A percentile compares a stretch with the other conserved stretches of the same genome.
These are phyloP conservation scores for Ctena decussata DNA, from an alignment of 2,888 invertebrate genomes.

Conservation along the genomic window DNA sequence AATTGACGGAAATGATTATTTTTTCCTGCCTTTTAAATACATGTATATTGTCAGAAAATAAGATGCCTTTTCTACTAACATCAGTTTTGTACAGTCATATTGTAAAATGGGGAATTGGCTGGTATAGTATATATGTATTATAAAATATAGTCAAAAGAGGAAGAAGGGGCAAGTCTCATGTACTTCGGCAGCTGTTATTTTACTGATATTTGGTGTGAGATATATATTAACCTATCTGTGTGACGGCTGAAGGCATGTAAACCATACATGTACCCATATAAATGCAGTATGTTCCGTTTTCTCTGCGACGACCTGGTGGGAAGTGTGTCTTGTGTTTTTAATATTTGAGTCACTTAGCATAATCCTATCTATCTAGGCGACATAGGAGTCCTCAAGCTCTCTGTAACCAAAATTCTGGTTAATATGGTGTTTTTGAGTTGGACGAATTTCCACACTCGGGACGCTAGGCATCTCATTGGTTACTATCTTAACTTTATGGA, in stretches of 20 bases:
- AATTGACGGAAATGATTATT: background rate
- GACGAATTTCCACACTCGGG: background rate
- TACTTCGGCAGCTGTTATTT: background rate
- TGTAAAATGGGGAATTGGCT: no score
- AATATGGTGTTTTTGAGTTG: background rate
- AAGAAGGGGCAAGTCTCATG: no score
- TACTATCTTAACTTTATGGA: background rate
- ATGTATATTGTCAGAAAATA: background rate
- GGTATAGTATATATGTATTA: no score
- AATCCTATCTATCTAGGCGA: slow-evolving; percentile 12
- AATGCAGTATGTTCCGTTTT: background rate
- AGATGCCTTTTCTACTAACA: background rate
- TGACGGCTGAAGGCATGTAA: background rate
- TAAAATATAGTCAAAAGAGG: no score
- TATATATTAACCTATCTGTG: background rate
- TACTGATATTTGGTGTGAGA: background rate
- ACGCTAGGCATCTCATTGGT: background rate
- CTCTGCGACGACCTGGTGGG: background rate
- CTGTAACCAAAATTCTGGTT: background rate
- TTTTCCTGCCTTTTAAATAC: background rate
- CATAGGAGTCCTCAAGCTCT: slow-evolving; percentile 3
- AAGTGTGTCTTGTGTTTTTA: slow-evolving; percentile 16
- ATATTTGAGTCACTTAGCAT: slow-evolving; percentile 8
- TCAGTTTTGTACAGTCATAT: background rate
- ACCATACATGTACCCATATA: background rate